Conservation (phyloP, 2,797 vertebrate species). For the Myotis findleyi region DNA sequence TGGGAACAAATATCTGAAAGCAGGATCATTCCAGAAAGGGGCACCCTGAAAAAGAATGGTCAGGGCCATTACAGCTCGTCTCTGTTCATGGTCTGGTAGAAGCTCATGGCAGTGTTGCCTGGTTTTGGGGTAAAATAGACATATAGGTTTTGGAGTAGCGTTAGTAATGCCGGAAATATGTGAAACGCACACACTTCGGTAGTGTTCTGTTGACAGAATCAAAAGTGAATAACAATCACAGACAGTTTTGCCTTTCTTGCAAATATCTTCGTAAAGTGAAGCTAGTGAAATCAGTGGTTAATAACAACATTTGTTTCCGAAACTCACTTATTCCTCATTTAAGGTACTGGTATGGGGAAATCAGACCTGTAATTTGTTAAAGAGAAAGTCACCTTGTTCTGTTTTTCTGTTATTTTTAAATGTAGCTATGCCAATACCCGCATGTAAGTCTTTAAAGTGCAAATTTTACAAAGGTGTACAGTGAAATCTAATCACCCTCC, state of each 20-base stretch:
- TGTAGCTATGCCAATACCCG: not conserved
- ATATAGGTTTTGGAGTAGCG: not conserved
- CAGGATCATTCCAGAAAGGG: not conserved
- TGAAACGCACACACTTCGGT: not conserved
- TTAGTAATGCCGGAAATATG: not conserved
- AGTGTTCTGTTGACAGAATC: not conserved
- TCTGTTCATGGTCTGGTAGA: not conserved
- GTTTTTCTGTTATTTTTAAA: constrained; percentile 19
- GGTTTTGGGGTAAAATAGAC: not conserved
- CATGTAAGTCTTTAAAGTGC: not conserved
- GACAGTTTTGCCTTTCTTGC: not conserved
- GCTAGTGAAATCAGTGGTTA: not conserved
- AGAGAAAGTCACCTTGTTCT: not conserved
- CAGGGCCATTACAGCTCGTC: not conserved
- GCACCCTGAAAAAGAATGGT: not conserved
- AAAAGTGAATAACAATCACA: constrained; percentile 14
- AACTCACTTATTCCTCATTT: not conserved
- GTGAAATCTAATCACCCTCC: not conserved
- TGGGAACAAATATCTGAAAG: not conserved
- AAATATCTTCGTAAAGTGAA: not conserved
- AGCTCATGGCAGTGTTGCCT: not conserved
- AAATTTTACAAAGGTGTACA: not conserved
- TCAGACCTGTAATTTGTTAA: not conserved
- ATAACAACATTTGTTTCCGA: not conserved
- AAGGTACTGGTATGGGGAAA: not conserved